A percentile compares a stretch with the other conserved stretches of the same genome.
Evolutionary conservation across 1,140 invertebrate genomes (phyloP).

Genomic region (Eurosta solidaginis): DNA sequence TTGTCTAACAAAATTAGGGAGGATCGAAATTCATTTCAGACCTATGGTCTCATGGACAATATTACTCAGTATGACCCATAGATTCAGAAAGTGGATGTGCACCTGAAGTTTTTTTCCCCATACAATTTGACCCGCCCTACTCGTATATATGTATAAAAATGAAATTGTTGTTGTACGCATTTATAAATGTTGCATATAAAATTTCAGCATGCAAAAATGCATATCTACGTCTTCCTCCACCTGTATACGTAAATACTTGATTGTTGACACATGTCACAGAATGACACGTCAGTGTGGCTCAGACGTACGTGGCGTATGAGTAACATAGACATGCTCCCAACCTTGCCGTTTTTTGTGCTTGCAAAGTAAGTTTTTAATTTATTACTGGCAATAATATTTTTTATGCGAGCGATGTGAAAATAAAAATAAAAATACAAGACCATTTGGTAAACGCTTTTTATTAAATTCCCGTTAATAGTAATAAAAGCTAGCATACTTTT

Average conservation of each 20-base stretch:
- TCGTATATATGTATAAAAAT: background rate
- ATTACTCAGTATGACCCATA: too few species aligned
- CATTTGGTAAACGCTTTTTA: background rate
- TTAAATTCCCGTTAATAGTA: too few species aligned
- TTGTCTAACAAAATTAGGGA: too few species aligned
- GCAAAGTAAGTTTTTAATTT: constrained; percentile 30
- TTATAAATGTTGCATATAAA: background rate
- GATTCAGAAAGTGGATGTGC: too few species aligned
- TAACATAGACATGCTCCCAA: background rate
- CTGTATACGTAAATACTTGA: background rate
- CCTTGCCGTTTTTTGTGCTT: background rate
- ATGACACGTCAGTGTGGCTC: background rate
- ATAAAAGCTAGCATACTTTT: too few species aligned
- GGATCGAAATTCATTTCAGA: too few species aligned
- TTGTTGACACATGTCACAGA: background rate
- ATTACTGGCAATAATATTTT: constrained; percentile 30
- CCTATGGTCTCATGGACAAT: too few species aligned
- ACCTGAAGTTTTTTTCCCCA: too few species aligned
- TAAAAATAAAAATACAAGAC: background rate
- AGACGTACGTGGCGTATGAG: background rate
- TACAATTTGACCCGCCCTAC: too few species aligned
- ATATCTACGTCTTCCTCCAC: background rate
- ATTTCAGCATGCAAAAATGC: background rate
- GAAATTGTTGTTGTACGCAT: constrained; percentile 16
- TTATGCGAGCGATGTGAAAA: background rate